Evolutionary conservation across 64 coral and sea anemone genomes (phyloP).

Genomic region (Orbicella faveolata): DNA sequence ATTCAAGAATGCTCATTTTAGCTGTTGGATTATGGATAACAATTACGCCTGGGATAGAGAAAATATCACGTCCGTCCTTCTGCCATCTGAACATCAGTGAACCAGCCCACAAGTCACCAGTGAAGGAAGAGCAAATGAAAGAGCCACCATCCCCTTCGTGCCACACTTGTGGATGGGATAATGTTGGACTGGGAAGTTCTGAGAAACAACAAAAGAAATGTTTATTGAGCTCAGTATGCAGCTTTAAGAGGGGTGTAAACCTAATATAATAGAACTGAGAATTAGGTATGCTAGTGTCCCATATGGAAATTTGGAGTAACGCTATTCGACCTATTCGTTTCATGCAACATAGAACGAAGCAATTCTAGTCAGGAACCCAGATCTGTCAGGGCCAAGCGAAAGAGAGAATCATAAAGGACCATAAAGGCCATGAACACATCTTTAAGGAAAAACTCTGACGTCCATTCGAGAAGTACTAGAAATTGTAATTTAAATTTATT

Average conservation of each 20-base stretch:
- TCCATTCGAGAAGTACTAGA: no score
- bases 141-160: background rate
- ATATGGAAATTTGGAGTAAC: no score
- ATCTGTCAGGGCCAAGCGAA: no score
- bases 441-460: no score
- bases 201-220: background rate
- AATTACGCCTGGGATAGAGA: background rate
- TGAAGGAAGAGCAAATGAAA: background rate
- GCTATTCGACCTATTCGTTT: no score
- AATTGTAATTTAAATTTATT: no score
- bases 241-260: background rate
- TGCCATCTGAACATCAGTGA: constrained; percentile 26
- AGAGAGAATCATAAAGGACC: no score
- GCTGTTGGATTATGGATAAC: background rate
- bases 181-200: constrained; percentile 10
- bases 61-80: constrained; percentile 27
- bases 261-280: background rate
- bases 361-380: no score
- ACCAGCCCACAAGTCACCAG: background rate
- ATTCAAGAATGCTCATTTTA: background rate
- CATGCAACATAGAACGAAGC: no score
- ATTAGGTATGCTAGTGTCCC: no score
- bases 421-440: no score
- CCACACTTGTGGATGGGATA: background rate
- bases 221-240: background rate